Conservation (phyloP, 2,113 vertebrate genomes). For the Protobothrops mucrosquamatus region DNA sequence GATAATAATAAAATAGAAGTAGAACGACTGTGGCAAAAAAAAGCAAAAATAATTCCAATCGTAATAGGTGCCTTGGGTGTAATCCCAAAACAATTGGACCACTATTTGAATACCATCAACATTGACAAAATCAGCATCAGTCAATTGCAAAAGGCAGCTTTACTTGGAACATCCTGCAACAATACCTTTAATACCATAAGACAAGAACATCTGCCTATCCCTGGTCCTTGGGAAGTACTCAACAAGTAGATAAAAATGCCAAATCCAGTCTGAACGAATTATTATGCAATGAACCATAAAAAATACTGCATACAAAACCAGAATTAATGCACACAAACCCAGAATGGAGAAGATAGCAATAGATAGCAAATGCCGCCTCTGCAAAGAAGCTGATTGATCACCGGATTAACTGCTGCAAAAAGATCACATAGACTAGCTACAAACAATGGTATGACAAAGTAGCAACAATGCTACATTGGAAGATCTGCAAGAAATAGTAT, state of each 20-base stretch:
- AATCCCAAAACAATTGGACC: neutral
- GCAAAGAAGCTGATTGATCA: neutral
- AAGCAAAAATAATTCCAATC: neutral
- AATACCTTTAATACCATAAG: neutral
- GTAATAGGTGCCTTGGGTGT: neutral
- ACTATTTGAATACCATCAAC: neutral
- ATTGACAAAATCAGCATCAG: neutral
- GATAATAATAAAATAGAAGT: conserved; percentile 1
- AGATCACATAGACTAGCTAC: neutral
- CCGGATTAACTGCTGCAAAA: too few relatives aligned
- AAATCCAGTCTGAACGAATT: neutral
- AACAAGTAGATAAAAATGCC: neutral
- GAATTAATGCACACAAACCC: neutral
- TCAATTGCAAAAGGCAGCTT: neutral
- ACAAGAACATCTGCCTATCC: neutral
- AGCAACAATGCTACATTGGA: neutral
- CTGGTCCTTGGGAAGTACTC: neutral
- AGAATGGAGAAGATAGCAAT: too few relatives aligned
- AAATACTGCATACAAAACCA: neutral
- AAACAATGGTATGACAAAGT: neutral
- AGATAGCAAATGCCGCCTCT: neutral
- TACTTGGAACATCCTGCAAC: neutral
- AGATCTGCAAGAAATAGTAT: neutral
- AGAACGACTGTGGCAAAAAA: neutral
- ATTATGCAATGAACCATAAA: neutral